phyloP scores from a whole-genome alignment of 2,113 vertebrate genomes.

The Cinclus mexicanus region DNA sequence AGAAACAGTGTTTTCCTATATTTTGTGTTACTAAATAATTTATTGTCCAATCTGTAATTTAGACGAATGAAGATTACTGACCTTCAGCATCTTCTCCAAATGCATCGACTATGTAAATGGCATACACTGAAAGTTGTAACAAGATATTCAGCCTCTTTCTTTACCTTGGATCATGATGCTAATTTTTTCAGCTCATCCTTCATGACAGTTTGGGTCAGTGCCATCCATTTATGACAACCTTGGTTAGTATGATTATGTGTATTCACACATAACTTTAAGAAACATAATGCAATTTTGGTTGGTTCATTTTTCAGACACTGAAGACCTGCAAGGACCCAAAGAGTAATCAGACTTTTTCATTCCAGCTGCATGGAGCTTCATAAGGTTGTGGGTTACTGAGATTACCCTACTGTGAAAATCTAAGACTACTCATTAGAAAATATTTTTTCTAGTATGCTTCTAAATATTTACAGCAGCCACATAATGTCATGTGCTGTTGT shows the following conservation, averaged over 20 bases:
- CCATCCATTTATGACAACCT: not conserved
- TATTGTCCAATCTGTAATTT: not conserved
- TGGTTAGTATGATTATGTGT: not conserved
- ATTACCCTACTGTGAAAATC: not conserved
- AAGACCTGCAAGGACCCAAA: not conserved
- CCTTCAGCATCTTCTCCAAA: not conserved
- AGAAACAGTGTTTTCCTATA: not conserved
- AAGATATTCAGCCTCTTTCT: not conserved
- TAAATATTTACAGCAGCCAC: not conserved
- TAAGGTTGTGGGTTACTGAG: fast-evolving
- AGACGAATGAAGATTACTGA: not conserved
- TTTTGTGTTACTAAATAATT: not conserved
- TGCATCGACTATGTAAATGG: not conserved
- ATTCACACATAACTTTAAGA: not conserved
- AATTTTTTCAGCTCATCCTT: not conserved
- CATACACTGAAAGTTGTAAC: not conserved
- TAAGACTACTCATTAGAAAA: fast-evolving
- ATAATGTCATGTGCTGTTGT: no score
- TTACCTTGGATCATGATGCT: not conserved
- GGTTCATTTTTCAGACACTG: not conserved
- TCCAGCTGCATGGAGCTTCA: not conserved
- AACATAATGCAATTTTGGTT: not conserved
- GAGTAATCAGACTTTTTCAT: not conserved
- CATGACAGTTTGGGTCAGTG: not conserved
- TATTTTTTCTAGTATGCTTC: not conserved